Percentiles rank a stretch among this genome's conserved stretches.
Conservation (phyloP, 2,888 invertebrate species). For the Heteromyza rotundicornis region DNA sequence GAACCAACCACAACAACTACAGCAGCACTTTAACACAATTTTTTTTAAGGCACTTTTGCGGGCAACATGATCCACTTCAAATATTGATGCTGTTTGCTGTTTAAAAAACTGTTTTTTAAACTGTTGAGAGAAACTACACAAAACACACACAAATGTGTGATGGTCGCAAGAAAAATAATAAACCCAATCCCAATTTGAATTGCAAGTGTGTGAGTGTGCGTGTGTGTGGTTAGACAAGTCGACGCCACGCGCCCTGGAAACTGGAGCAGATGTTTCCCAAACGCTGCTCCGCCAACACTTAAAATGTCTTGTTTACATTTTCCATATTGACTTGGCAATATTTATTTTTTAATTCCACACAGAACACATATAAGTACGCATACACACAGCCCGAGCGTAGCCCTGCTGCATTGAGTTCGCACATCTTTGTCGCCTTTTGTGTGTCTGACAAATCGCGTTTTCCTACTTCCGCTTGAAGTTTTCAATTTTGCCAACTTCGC, state of each 20-base stretch:
- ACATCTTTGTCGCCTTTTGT: background rate
- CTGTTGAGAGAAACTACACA: background rate
- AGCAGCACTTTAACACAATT: background rate
- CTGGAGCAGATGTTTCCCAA: slow-evolving; percentile 1
- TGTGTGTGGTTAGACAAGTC: background rate
- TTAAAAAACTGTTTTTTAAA: background rate
- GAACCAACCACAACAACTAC: background rate
- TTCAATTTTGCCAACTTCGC: background rate
- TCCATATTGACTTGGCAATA: background rate
- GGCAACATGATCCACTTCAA: slow-evolving; percentile 1
- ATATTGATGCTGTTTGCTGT: background rate
- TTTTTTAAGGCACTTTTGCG: background rate
- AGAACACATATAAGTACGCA: background rate
- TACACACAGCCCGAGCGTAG: background rate
- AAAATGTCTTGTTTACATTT: background rate
- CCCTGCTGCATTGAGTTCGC: background rate
- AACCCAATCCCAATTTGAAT: background rate
- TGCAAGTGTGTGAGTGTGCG: background rate
- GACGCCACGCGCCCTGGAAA: background rate
- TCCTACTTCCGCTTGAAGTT: background rate
- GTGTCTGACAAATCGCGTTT: background rate
- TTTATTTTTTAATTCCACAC: background rate
- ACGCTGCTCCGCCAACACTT: background rate
- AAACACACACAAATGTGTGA: no score
- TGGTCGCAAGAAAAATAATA: background rate